phyloP scores from a whole-genome alignment of 2,888 invertebrate genomes.

The Pimpla rufipes region DNA sequence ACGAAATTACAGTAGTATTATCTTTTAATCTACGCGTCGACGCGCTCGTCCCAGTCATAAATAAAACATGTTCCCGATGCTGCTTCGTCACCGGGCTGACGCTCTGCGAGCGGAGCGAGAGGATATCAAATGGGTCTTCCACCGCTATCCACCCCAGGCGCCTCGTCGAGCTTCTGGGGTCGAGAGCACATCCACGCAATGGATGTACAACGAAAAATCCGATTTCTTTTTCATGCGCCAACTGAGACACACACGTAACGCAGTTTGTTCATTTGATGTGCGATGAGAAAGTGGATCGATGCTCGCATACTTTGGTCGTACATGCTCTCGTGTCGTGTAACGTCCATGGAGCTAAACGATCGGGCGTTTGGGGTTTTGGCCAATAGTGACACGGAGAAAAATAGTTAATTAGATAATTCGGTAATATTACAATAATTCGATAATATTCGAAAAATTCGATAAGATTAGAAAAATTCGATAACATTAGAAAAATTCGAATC shows the following conservation, averaged over 20 bases:
- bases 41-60: slow-evolving; percentile 19
- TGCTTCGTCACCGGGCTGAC: slow-evolving; percentile 16
- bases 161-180: too few species aligned
- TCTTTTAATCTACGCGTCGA: slow-evolving; percentile 17
- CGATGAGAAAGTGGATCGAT: slow-evolving; percentile 43
- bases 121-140: not conserved
- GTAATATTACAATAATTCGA: too few species aligned
- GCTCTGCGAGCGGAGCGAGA: not conserved
- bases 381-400: too few species aligned
- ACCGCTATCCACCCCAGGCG: not conserved
- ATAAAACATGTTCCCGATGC: slow-evolving; percentile 22
- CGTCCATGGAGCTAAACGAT: slow-evolving; percentile 45
- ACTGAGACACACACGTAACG: not conserved
- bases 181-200: not conserved
- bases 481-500: too few species aligned
- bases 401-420: too few species aligned
- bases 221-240: slow-evolving; percentile 12
- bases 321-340: slow-evolving; percentile 32
- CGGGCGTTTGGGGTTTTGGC: too few species aligned
- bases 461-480: too few species aligned
- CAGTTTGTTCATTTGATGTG: slow-evolving; percentile 21
- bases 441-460: too few species aligned
- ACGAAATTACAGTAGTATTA: not conserved
- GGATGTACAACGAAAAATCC: not conserved
- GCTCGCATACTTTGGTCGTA: slow-evolving; percentile 4